Evolutionary conservation across 2,888 invertebrate species (phyloP).

Genomic region (Trissolcus japonicus): DNA sequence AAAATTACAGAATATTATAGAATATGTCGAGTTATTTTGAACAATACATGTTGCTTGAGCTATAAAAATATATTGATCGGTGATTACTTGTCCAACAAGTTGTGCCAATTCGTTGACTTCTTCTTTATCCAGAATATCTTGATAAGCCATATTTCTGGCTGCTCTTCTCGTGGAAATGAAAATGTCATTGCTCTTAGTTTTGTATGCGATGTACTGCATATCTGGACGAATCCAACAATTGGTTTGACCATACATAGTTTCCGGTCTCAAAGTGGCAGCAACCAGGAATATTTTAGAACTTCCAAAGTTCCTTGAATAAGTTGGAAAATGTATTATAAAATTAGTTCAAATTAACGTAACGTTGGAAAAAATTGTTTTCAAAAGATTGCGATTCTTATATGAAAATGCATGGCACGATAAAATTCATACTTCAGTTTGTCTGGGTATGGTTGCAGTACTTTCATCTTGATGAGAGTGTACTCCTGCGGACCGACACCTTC

Average conservation of each 20-base stretch:
- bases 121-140: constrained; percentile 89
- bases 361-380: neutral
- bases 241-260: constrained; percentile 99
- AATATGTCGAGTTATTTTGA: neutral
- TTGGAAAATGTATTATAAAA: neutral
- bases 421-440: constrained; percentile 80
- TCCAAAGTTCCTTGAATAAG: too few relatives aligned
- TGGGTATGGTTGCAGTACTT: constrained; percentile 85
- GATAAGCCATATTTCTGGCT: constrained; percentile 96
- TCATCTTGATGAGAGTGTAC: constrained; percentile 97
- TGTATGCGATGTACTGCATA: constrained; percentile 93
- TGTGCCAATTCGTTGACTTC: constrained; percentile 85
- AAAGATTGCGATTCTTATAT: too few relatives aligned
- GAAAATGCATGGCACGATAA: constrained; percentile 33
- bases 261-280: constrained; percentile 98
- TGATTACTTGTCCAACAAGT: constrained; percentile 81
- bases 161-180: constrained; percentile 92
- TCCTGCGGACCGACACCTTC: constrained; percentile 99
- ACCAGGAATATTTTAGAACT: constrained; percentile 84
- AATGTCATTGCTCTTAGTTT: constrained; percentile 84
- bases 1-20: neutral
- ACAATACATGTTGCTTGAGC: neutral
- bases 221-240: constrained; percentile 99
- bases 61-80: neutral
- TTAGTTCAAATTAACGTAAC: neutral